Evolutionary conservation across 2,888 invertebrate species (phyloP).

Genomic region (Eupeodes luniger): DNA sequence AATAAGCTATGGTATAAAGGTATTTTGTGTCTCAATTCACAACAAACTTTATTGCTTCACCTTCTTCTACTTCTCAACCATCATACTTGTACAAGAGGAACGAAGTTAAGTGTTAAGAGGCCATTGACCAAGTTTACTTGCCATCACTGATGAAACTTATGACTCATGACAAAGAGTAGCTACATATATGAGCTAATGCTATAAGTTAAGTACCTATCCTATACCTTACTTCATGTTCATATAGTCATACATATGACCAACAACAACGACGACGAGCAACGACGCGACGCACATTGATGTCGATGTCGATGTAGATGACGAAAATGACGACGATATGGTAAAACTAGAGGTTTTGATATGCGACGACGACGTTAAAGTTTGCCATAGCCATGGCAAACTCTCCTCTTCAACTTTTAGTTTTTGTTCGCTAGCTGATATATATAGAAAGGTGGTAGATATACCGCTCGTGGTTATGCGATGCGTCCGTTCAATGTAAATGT

Average conservation of each 20-base stretch:
- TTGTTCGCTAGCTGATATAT: background rate
- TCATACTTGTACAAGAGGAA: background rate
- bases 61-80: background rate
- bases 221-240: background rate
- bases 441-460: background rate
- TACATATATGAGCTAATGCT: background rate
- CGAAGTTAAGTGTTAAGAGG: conserved; percentile 42
- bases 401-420: conserved; percentile 11
- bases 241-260: conserved; percentile 1
- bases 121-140: conserved; percentile 62
- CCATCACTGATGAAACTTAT: background rate
- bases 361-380: conserved; percentile 32
- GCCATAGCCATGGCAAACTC: background rate
- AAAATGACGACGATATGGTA: background rate
- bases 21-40: conserved; percentile 1
- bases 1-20: background rate
- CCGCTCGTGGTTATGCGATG: background rate
- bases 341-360: background rate
- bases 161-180: conserved; percentile 18
- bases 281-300: conserved; percentile 5
- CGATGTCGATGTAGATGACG: conserved; percentile 9
- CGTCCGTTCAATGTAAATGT: conserved; percentile 64
- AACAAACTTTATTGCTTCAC: conserved; percentile 1
- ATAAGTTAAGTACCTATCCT: conserved; percentile 27
- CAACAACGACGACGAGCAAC: background rate